These are phyloP conservation scores for Ericerus pela DNA, from an alignment of 1,140 invertebrate species.

Conservation along the genomic window DNA sequence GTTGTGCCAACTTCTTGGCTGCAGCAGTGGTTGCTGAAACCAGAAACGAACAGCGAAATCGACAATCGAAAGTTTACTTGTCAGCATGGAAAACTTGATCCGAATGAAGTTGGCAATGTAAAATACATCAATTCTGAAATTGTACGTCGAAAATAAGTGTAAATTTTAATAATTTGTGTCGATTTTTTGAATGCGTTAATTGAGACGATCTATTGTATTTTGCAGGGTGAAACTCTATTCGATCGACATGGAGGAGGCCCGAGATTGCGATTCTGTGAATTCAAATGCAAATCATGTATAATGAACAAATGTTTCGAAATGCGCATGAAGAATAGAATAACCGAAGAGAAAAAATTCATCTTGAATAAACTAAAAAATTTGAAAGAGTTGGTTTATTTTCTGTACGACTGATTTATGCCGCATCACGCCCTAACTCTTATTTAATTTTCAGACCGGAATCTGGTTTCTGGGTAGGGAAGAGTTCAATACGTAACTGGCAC, in stretches of 20 bases:
- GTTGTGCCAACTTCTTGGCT: constrained; percentile 15
- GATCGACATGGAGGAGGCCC: constrained; percentile 22
- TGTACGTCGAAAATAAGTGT: constrained; percentile 17
- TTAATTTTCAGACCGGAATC: constrained; percentile 20
- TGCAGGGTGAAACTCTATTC: constrained; percentile 23
- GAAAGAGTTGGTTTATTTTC: constrained; percentile 19
- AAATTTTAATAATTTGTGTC: not conserved
- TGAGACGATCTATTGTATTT: constrained; percentile 17
- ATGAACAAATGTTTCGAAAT: constrained; percentile 19
- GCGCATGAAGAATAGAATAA: constrained; percentile 19
- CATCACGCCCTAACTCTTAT: not conserved
- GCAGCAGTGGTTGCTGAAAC: constrained; percentile 19
- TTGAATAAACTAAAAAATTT: constrained; percentile 18
- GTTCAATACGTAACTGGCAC: constrained; percentile 23
- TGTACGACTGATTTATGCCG: not conserved
- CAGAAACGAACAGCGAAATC: constrained; percentile 14
- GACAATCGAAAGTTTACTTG: constrained; percentile 21
- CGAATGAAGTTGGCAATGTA: constrained; percentile 16
- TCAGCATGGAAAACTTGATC: constrained; percentile 21
- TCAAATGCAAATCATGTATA: constrained; percentile 23
- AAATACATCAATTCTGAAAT: constrained; percentile 21
- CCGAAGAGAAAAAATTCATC: constrained; percentile 23
- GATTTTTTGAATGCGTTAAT: no score
- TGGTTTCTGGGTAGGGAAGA: constrained; percentile 23
- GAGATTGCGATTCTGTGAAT: constrained; percentile 17